phyloP scores from a whole-genome alignment of 2,888 invertebrate species.

The Morinoia aosen region DNA sequence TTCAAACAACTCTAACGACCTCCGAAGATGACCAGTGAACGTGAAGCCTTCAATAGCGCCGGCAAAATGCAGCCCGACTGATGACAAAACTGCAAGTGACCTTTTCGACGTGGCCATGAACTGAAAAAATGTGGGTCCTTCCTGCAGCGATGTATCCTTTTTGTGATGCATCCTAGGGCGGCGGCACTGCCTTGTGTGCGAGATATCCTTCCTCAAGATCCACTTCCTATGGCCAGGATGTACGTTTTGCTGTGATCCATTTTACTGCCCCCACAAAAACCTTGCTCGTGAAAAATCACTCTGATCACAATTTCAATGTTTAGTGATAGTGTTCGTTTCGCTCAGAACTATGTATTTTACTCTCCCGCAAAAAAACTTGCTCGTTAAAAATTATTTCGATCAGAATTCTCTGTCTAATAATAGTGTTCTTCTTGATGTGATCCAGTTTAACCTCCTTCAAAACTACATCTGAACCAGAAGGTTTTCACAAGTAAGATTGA shows the following conservation, averaged over 20 bases:
- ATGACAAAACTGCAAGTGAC: neutral
- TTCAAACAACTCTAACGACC: neutral
- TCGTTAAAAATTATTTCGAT: no score
- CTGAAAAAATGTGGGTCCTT: neutral
- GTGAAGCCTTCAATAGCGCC: neutral
- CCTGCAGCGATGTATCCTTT: neutral
- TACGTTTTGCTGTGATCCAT: neutral
- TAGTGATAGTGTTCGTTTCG: neutral
- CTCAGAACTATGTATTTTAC: neutral
- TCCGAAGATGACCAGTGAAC: neutral
- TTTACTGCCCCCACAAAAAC: neutral
- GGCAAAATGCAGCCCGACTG: neutral
- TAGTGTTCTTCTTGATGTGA: no score
- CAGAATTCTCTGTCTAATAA: no score
- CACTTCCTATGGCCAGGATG: neutral
- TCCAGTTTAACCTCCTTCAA: no score
- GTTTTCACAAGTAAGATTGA: neutral
- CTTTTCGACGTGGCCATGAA: neutral
- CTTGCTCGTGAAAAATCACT: neutral
- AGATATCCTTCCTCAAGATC: conserved; percentile 4
- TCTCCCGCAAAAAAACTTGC: neutral
- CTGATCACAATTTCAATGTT: neutral
- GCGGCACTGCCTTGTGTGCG: neutral
- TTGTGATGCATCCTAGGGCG: neutral
- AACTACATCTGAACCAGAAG: neutral